Conservation (phyloP, 1,140 invertebrate species). For the Mizuhopecten yessoensis region DNA sequence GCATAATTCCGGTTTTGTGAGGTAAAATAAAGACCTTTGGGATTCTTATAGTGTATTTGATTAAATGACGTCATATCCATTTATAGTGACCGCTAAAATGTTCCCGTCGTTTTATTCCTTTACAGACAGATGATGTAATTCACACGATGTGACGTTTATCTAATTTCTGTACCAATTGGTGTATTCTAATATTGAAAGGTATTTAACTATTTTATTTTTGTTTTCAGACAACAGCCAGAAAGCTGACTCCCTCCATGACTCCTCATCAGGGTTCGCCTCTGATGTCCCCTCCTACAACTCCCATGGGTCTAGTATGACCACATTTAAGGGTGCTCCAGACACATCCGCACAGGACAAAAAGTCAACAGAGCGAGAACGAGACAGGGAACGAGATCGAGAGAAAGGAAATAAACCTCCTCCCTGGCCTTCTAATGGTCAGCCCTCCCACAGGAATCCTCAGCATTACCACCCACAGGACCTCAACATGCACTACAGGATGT, state of each 20-base stretch:
- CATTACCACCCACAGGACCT: slow-evolving; percentile 63
- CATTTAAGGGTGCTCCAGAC: slow-evolving; percentile 74
- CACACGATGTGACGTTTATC: no score
- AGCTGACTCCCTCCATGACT: slow-evolving; percentile 79
- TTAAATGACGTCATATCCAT: no score
- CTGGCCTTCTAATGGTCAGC: slow-evolving; percentile 59
- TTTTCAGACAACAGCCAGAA: slow-evolving; percentile 75
- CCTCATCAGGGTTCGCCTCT: slow-evolving; percentile 81
- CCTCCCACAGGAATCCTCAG: slow-evolving; percentile 55
- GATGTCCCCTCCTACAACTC: slow-evolving; percentile 78
- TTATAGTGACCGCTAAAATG: not conserved
- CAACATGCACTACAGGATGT: slow-evolving; percentile 64
- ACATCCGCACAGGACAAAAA: slow-evolving; percentile 58
- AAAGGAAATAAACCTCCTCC: slow-evolving; percentile 63
- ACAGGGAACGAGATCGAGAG: slow-evolving; percentile 58
- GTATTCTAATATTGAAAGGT: no score
- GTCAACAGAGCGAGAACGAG: slow-evolving; percentile 55
- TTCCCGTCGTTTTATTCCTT: no score
- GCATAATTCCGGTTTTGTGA: no score
- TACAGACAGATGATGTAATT: not conserved
- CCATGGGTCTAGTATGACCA: slow-evolving; percentile 72
- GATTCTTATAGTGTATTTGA: no score
- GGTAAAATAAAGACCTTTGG: no score
- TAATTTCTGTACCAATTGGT: no score
- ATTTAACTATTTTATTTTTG: slow-evolving; percentile 42